Evolutionary conservation across 2,888 invertebrate species (phyloP).

Genomic region (Amiota mariae): DNA sequence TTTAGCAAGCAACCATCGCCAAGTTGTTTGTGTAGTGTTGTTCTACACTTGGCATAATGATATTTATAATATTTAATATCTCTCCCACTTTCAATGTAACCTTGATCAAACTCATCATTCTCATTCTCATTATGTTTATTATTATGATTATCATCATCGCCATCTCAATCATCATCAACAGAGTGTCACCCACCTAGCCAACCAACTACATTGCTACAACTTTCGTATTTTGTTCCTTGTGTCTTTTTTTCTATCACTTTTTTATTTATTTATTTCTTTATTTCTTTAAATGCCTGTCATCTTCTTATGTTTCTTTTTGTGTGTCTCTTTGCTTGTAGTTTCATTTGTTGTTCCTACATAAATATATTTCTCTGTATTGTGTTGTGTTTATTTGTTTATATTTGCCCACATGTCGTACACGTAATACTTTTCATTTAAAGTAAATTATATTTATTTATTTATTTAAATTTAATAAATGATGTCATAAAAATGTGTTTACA

Average conservation of each 20-base stretch:
- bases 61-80: constrained; percentile 27
- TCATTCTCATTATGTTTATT: constrained; percentile 2
- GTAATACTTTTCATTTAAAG: not conserved
- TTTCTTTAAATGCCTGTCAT: not conserved
- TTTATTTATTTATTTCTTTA: not conserved
- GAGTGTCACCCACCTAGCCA: not conserved
- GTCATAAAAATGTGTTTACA: no score
- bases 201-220: not conserved
- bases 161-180: not conserved
- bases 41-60: constrained; percentile 9
- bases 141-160: not conserved
- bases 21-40: not conserved
- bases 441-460: no score
- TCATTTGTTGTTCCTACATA: not conserved
- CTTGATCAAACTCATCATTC: constrained; percentile 1
- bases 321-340: not conserved
- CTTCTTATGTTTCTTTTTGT: not conserved
- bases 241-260: not conserved
- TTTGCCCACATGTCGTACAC: constrained; percentile 13
- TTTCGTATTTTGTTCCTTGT: not conserved
- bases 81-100: not conserved
- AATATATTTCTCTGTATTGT: not conserved
- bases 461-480: no score
- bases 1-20: not conserved
- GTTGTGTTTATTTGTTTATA: constrained; percentile 6